phyloP scores from a whole-genome alignment of 1,140 invertebrate genomes.

The Bombus breviceps region DNA sequence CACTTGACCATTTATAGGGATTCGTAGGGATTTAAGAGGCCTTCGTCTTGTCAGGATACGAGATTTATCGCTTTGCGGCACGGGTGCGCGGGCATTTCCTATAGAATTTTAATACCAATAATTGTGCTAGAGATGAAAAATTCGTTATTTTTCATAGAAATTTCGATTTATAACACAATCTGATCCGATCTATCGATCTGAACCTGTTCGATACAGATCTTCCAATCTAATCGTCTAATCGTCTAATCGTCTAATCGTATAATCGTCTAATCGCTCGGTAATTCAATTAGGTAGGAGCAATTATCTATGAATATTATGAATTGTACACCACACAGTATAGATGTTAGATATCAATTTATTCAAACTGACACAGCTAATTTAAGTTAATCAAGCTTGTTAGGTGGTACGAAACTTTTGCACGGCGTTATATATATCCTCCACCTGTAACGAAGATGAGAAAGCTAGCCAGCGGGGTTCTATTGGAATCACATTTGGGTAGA shows the following conservation, averaged over 20 bases:
- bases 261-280: no score
- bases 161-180: no score
- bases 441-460: not conserved
- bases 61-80: not conserved
- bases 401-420: not conserved
- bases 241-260: no score
- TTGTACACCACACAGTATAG: not conserved
- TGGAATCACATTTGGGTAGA: not conserved
- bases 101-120: not conserved
- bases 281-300: no score
- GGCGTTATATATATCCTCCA: no score
- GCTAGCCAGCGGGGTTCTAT: conserved; percentile 2
- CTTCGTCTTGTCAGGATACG: not conserved
- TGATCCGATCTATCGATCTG: no score
- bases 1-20: not conserved
- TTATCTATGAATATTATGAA: no score
- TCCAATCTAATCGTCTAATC: no score
- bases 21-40: not conserved
- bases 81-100: not conserved
- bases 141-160: no score
- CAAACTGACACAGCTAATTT: not conserved
- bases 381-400: not conserved
- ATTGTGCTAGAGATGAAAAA: no score
- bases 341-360: no score
- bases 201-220: no score